Conservation (phyloP, 1,140 invertebrate genomes). For the Scaptodrosophila lebanonensis region DNA sequence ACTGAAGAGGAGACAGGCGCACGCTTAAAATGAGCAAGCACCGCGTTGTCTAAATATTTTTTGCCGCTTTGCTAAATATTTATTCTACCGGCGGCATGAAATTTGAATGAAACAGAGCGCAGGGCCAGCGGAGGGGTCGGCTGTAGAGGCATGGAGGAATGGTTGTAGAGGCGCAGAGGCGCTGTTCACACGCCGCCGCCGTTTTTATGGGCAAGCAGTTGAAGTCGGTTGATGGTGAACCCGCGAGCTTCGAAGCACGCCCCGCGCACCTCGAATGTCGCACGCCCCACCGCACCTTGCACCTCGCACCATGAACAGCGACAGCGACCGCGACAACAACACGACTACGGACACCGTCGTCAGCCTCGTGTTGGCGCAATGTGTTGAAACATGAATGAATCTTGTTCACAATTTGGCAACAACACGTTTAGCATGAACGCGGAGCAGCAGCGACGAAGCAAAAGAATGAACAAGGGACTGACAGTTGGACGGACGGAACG, state of each 20-base stretch:
- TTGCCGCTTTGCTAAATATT: too few species aligned
- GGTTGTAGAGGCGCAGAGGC: constrained; percentile 21
- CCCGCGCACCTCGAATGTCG: too few species aligned
- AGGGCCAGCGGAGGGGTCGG: neutral
- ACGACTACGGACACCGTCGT: constrained; percentile 11
- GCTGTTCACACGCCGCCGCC: constrained; percentile 48
- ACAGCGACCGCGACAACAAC: constrained; percentile 28
- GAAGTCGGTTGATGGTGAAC: constrained; percentile 10
- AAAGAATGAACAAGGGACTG: neutral
- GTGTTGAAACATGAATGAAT: constrained; percentile 75
- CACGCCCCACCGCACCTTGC: too few species aligned
- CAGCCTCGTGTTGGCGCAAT: constrained; percentile 59
- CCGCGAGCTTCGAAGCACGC: too few species aligned
- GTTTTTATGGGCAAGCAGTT: too few species aligned
- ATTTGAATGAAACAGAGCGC: constrained; percentile 7
- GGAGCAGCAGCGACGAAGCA: neutral
- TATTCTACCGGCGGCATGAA: constrained; percentile 1
- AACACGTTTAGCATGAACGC: constrained; percentile 72
- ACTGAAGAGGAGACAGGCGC: too few species aligned
- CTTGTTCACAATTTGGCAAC: constrained; percentile 74
- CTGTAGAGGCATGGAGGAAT: too few species aligned
- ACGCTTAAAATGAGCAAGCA: neutral
- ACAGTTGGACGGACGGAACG: neutral
- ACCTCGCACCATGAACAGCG: too few species aligned
- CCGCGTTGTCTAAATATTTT: constrained; percentile 19